Percentiles rank a stretch among this genome's conserved stretches.
phyloP scores from a whole-genome alignment of 2,888 invertebrate genomes.

The Phasia obesa region DNA sequence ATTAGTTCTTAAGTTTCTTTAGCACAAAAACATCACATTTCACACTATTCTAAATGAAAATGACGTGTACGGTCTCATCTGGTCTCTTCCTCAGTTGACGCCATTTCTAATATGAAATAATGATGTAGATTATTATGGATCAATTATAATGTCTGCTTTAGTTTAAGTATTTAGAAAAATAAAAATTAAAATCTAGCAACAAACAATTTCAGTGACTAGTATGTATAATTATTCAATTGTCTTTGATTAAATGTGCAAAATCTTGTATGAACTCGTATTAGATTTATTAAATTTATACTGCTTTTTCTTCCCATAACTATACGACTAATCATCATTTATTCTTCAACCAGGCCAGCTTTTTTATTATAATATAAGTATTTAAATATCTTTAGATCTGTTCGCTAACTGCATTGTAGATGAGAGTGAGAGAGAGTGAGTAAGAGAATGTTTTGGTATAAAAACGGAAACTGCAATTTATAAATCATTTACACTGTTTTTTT shows the following conservation, averaged over 20 bases:
- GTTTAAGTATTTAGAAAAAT: constrained; percentile 25
- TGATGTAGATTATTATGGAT: constrained; percentile 46
- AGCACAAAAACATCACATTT: constrained; percentile 9
- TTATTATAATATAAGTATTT: constrained; percentile 3
- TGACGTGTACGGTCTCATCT: constrained; percentile 36
- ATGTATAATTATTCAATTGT: constrained; percentile 77
- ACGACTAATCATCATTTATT: constrained; percentile 53
- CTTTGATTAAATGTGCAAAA: constrained; percentile 80
- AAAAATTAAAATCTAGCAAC: constrained; percentile 35
- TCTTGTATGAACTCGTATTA: constrained; percentile 55
- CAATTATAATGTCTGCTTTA: constrained; percentile 53
- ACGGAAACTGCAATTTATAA: constrained; percentile 71
- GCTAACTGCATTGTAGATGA: neutral
- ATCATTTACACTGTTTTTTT: constrained; percentile 60
- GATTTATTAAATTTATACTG: constrained; percentile 40
- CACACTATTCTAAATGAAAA: constrained; percentile 18
- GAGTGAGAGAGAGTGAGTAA: neutral
- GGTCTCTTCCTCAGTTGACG: constrained; percentile 59
- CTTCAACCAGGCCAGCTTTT: constrained; percentile 45
- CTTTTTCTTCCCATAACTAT: constrained; percentile 12
- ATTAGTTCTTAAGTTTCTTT: constrained; percentile 4
- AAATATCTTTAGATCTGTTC: constrained; percentile 28
- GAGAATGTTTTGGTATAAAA: constrained; percentile 55
- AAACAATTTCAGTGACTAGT: constrained; percentile 44
- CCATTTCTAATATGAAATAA: constrained; percentile 54